Evolutionary conservation across 2,797 vertebrate species (phyloP).

Genomic region (Anniella stebbinsi): DNA sequence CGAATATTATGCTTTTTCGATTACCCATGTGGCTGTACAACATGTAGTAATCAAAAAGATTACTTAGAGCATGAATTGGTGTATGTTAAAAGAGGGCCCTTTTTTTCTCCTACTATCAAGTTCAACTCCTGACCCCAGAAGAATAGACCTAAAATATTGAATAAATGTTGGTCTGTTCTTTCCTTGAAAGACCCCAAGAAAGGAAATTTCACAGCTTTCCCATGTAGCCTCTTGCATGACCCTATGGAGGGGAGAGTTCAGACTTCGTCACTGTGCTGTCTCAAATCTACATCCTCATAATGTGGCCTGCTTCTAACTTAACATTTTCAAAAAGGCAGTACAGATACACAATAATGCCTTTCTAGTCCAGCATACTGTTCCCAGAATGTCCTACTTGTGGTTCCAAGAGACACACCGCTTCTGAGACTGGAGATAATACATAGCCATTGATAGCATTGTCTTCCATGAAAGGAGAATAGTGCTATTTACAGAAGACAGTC

Average conservation of each 20-base stretch:
- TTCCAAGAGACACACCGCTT: too few relatives aligned
- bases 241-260: background rate
- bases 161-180: background rate
- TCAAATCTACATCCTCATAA: background rate
- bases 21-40: conserved; percentile 34
- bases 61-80: background rate
- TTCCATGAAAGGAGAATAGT: too few relatives aligned
- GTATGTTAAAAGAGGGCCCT: background rate
- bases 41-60: conserved; percentile 31
- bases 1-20: conserved; percentile 36
- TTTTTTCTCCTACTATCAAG: background rate
- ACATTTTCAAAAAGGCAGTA: background rate
- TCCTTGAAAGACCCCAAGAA: background rate
- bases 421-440: too few relatives aligned
- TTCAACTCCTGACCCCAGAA: background rate
- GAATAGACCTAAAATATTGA: background rate
- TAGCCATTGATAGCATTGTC: too few relatives aligned
- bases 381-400: too few relatives aligned
- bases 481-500: too few relatives aligned
- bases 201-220: background rate
- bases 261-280: too few relatives aligned
- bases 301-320: background rate
- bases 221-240: background rate
- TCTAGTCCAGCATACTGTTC: too few relatives aligned
- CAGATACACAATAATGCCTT: background rate